A percentile compares a stretch with the other conserved stretches of the same genome.
These are phyloP conservation scores for Stichopus horrens DNA, from an alignment of 53 echinoderm and acorn worm species.

Conservation along the genomic window DNA sequence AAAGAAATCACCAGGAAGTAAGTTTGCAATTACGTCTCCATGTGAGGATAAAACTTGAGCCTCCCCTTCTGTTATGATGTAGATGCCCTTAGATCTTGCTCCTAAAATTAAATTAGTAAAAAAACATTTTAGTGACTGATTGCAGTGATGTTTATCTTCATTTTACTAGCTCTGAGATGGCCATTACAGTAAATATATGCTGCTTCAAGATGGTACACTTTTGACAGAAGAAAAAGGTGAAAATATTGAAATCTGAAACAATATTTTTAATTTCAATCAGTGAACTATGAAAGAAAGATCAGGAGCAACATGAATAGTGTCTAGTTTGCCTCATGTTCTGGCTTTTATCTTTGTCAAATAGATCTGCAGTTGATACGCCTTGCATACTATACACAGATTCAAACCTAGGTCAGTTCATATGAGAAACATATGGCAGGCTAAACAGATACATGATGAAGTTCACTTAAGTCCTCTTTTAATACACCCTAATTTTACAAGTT, in stretches of 20 bases:
- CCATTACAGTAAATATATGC: background rate
- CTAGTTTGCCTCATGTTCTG: no score
- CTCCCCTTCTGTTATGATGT: conserved; percentile 77
- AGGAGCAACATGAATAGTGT: no score
- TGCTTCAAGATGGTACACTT: background rate
- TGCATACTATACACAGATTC: no score
- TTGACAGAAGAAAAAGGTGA: background rate
- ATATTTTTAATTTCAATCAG: no score
- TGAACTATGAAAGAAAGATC: no score
- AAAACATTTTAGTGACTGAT: background rate
- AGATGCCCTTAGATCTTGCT: conserved; percentile 81
- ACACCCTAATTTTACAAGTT: no score
- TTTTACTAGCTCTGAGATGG: background rate
- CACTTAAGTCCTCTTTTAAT: no score
- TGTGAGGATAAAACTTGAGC: conserved; percentile 67
- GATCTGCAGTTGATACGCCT: no score
- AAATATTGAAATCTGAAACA: background rate
- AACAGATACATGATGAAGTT: no score
- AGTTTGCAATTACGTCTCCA: conserved; percentile 60
- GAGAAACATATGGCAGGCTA: no score
- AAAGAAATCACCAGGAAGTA: conserved; percentile 74
- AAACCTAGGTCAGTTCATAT: no score
- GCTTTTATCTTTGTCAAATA: no score
- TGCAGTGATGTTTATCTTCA: background rate
- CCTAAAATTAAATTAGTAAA: conserved; percentile 52